Evolutionary conservation across 2,797 vertebrate species (phyloP).

Genomic region (Falco columbarius): DNA sequence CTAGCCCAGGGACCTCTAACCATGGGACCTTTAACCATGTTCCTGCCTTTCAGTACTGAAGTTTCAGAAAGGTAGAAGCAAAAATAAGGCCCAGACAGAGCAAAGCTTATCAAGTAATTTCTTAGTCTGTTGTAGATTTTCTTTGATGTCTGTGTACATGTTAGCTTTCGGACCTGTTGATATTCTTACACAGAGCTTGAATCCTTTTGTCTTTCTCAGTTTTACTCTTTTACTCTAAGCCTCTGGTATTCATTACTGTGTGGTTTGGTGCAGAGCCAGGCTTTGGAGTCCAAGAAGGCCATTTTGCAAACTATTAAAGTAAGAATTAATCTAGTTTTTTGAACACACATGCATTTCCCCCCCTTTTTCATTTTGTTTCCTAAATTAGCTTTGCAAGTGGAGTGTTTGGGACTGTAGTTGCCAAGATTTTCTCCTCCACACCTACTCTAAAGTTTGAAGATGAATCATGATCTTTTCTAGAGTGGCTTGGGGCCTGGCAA

Average conservation of each 20-base stretch:
- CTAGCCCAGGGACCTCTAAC: neutral
- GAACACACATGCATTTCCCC: neutral
- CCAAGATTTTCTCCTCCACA: neutral
- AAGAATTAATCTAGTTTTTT: neutral
- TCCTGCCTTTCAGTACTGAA: neutral
- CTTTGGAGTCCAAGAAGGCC: neutral
- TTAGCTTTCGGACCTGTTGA: neutral
- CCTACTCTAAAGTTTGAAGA: neutral
- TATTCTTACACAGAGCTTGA: neutral
- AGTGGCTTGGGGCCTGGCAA: neutral
- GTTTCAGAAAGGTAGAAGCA: neutral
- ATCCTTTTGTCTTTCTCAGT: neutral
- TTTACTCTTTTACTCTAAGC: neutral
- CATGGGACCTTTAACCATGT: neutral
- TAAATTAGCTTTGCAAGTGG: neutral
- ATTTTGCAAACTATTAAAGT: neutral
- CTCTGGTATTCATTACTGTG: neutral
- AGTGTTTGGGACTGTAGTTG: neutral
- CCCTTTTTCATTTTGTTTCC: neutral
- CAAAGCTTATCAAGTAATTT: conserved; percentile 9
- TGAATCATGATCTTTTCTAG: neutral
- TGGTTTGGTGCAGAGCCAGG: neutral
- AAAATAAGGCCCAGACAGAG: neutral
- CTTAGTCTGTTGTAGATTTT: neutral
- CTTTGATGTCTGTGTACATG: neutral